phyloP scores from a whole-genome alignment of 2,113 vertebrate species.

The Carlito syrichta region DNA sequence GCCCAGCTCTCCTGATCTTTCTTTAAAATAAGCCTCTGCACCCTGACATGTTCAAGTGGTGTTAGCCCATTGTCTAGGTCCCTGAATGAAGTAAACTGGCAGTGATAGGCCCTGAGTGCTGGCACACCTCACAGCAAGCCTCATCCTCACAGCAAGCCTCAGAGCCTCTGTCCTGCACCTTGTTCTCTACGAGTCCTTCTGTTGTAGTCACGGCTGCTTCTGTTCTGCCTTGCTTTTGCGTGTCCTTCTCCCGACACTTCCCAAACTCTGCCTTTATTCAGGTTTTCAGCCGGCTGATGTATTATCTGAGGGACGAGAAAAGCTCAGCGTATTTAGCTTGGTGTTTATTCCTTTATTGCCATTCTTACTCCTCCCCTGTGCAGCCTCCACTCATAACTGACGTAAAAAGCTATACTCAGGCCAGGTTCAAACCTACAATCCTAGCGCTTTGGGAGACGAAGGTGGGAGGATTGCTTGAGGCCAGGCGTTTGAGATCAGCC shows the following conservation, averaged over 20 bases:
- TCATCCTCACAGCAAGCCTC: not conserved
- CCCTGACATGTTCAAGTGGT: not conserved
- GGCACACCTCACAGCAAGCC: too few relatives aligned
- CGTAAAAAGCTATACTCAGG: too few relatives aligned
- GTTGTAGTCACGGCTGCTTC: accelerated
- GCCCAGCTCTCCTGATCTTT: not conserved
- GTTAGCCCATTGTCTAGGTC: not conserved
- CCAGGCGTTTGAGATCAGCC: too few relatives aligned
- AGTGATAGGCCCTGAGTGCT: not conserved
- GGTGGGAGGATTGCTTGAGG: too few relatives aligned
- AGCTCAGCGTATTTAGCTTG: not conserved
- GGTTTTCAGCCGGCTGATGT: not conserved
- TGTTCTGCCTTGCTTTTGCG: not conserved
- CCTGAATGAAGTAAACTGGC: not conserved
- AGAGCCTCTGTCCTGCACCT: not conserved
- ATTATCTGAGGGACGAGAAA: not conserved
- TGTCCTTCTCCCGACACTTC: not conserved
- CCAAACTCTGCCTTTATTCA: not conserved
- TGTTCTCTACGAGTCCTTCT: not conserved
- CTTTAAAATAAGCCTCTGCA: not conserved
- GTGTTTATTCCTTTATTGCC: not conserved
- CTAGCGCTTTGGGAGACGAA: too few relatives aligned
- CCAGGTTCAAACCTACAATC: too few relatives aligned
- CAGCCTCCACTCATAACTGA: not conserved
- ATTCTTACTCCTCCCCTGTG: not conserved